phyloP scores from a whole-genome alignment of 2,797 vertebrate genomes.

The Falco naumanni region DNA sequence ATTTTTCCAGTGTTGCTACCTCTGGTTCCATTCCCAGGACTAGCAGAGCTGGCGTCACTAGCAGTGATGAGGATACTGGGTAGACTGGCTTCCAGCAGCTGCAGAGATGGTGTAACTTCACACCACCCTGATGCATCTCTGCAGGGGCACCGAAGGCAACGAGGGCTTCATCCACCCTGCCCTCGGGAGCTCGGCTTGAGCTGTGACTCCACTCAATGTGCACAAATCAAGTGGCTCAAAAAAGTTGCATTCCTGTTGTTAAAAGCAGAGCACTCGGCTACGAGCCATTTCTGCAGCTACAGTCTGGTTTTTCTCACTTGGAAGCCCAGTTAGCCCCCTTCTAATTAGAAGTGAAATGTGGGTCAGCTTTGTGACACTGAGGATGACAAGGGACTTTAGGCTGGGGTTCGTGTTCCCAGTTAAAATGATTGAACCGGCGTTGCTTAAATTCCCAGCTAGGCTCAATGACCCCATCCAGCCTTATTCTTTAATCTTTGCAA shows the following conservation, averaged over 20 bases:
- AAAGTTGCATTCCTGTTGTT: not conserved
- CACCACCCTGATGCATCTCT: too few species aligned
- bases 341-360: conserved; percentile 7
- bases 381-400: not conserved
- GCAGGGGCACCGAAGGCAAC: not conserved
- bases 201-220: not conserved
- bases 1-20: not conserved
- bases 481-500: not conserved
- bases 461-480: not conserved
- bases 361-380: not conserved
- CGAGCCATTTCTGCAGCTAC: not conserved
- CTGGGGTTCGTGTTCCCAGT: not conserved
- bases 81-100: not conserved
- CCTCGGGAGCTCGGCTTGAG: not conserved
- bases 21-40: not conserved
- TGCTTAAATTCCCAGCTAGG: not conserved
- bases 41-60: not conserved
- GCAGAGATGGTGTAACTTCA: too few species aligned
- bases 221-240: not conserved
- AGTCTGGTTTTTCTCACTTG: not conserved
- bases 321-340: not conserved
- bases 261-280: not conserved
- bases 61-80: rapidly evolving
- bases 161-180: not conserved
- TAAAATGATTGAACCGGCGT: not conserved